Base-by-base conservation (phyloP, 37 sponge, comb jelly and placozoan genomes). In the Oopsacas minuta region DNA sequence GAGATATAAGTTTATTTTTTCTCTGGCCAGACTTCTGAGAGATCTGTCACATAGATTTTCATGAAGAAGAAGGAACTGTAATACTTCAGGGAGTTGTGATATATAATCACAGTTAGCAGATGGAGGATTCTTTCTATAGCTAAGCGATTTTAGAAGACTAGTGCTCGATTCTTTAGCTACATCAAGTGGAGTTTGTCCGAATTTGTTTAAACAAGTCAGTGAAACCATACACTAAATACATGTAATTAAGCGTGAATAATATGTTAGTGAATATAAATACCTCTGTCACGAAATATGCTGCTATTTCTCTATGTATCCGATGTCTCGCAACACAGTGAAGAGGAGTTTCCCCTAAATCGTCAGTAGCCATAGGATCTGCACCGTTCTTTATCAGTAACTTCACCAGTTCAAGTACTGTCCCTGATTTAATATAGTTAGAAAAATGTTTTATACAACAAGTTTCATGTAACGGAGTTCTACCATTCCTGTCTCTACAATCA, bases 391-490 rank as follows among this genome's bases (percentile, higher is more conserved):
- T 30, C 30, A 87, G 75, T 22, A 83, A 87, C 36, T 83, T 52
- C 5, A 87, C 84, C 0, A 87, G 37, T 23, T 83, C 84, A 1
- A 69, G 39, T 3, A n/a, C 22, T 17, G 49, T 42, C 12, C 49
- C 8, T 17, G 49, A 42, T n/a, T n/a, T n/a, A n/a, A n/a, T n/a
- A n/a, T n/a, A n/a, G 17, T 46, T 17, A 12, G 12, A 12, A 22
- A 12, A 22, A 51, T 49, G 36, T 15, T 82, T 61, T 0, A 52
- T 23, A 35, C 75, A 39, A 35, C 81, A 52, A 17, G 87, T 81
- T 38, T 83, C 75, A 52, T 87, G 87, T 0, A 87, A 82, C 38
- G 87, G 84, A 5, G 87, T 87, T 0, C 87, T 36, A 0, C 87
- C 87, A 81, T 28, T 38, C 30, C 83, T 87, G 83, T 87, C 87